These are phyloP conservation scores for Brachyalestes nurse DNA, from an alignment of 2,797 vertebrate genomes.

Conservation along the genomic window DNA sequence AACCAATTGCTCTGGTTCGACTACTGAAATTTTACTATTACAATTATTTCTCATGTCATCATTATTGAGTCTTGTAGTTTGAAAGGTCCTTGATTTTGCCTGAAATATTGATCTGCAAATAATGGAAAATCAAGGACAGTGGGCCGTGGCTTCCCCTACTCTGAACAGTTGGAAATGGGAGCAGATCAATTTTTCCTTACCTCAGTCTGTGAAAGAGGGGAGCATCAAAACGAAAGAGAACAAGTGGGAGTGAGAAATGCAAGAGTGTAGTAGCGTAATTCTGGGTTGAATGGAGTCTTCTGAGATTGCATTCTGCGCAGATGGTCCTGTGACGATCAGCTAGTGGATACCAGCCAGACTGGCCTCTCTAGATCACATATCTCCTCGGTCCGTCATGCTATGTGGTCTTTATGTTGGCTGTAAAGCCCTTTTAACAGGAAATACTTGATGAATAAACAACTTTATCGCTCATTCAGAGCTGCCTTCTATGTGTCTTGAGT, in stretches of 20 bases:
- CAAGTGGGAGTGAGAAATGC: constrained; percentile 4
- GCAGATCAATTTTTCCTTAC: constrained; percentile 41
- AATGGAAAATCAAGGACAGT: constrained; percentile 14
- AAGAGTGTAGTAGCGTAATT: constrained; percentile 3
- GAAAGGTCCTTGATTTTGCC: constrained; percentile 18
- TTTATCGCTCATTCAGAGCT: neutral
- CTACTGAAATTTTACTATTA: neutral
- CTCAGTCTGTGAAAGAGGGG: constrained; percentile 6
- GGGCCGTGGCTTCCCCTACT: neutral
- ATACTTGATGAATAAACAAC: constrained; percentile 19
- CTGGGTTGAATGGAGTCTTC: constrained; percentile 5
- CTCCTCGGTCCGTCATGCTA: neutral
- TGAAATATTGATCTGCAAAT: constrained; percentile 16
- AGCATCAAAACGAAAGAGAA: neutral
- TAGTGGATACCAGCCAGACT: constrained; percentile 19
- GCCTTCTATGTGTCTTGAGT: neutral
- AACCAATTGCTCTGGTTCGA: neutral
- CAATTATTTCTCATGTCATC: neutral
- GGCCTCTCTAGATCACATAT: constrained; percentile 11
- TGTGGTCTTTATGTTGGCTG: neutral
- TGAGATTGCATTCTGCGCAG: constrained; percentile 22
- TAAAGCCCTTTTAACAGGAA: constrained; percentile 28
- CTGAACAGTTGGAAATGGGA: neutral
- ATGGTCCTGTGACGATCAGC: constrained; percentile 33
- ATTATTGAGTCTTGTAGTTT: neutral